Base-by-base conservation (phyloP, 2,888 invertebrate species). In the Drosophila meridionalis region DNA sequence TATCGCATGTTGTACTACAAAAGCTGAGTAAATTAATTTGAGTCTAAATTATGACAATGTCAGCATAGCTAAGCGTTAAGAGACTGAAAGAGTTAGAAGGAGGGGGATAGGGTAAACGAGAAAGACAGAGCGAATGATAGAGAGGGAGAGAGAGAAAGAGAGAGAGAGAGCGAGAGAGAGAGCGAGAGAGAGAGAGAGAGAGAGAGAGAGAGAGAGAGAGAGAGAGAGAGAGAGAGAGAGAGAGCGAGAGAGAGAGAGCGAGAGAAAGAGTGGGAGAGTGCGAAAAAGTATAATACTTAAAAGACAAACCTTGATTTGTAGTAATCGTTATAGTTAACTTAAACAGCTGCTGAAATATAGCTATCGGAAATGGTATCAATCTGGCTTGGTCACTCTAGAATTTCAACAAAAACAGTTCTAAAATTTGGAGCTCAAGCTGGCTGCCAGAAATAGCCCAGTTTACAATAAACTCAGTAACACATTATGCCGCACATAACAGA, bases 41-140 rank as follows among this genome's bases (percentile, higher is more conserved):
- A 48, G 9, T 67, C 75, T 78, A 72, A 80, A 82, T 80, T 82
- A 82, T 82, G 75, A 75, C 62, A 80, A 57, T 71, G 65, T 47
- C 60, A 38, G 70, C 40, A 60, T 38, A 47, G 68, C 50, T 43
- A 43, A 59, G 69, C 56, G 7, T 28, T 65, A 43, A 48, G 26
- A 2, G 20, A 26, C 4, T 2, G 4, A 28, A 9, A 11, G 20
- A 7, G 36, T 8, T 20, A 12, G 32, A 34, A 26, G 3, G 14
- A 8, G n/a, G 2, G n/a, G 1, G 42, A 11, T 9, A 4, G 50
- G 28, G 14, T 5, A 2, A 47, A 14, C 38, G 28, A 36, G 20
- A 36, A 5, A 12, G 30, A 38, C 5, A 4, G 14, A 40, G 2
- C 2, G 14, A 14, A 20, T 20, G 14, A 30, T 28, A 61, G 2